A percentile compares a stretch with the other conserved stretches of the same genome.
These are phyloP conservation scores for Nyctibius grandis DNA, from an alignment of 2,797 vertebrate genomes.

Conservation along the genomic window DNA sequence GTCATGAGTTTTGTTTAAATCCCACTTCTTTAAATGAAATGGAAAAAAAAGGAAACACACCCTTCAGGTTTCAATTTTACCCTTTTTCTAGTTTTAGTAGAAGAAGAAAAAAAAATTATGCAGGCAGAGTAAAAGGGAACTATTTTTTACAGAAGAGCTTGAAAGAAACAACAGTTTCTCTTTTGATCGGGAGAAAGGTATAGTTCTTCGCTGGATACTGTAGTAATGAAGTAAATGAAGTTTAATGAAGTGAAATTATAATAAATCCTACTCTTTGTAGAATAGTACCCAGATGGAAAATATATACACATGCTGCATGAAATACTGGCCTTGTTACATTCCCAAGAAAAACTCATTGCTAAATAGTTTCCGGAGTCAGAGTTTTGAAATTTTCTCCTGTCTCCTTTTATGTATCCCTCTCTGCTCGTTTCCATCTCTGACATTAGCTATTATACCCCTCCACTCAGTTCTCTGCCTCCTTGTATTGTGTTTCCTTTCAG, in stretches of 20 bases:
- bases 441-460: neutral
- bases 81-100: neutral
- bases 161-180: neutral
- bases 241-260: constrained; percentile 1
- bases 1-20: neutral
- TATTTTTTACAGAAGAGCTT: neutral
- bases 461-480: neutral
- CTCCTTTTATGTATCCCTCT: neutral
- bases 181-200: neutral
- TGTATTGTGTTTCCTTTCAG: neutral
- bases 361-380: neutral
- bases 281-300: constrained; percentile 5
- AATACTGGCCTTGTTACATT: neutral
- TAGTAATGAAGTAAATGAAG: neutral
- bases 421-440: neutral
- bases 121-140: neutral
- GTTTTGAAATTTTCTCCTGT: neutral
- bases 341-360: neutral
- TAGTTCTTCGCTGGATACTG: neutral
- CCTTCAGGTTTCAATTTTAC: neutral
- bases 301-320: neutral
- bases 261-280: neutral
- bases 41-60: neutral
- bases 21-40: neutral
- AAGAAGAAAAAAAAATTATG: neutral